A percentile compares a stretch with the other conserved stretches of the same genome.
phyloP scores from a whole-genome alignment of 2,113 vertebrate genomes.

The Noturus placidus region DNA sequence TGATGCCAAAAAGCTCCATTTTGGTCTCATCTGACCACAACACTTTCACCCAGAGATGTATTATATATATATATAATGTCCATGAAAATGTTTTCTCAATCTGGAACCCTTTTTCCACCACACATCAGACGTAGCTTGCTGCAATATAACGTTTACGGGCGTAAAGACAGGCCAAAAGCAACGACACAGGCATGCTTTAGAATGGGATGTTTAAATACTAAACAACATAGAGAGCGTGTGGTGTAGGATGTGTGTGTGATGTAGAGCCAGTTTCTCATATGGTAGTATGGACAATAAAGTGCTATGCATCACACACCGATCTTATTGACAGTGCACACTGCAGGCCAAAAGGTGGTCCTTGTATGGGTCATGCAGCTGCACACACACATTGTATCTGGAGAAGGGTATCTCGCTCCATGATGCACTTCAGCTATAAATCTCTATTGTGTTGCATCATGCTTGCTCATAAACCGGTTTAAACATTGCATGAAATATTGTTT shows the following conservation, averaged over 20 bases:
- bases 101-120: constrained; percentile 21
- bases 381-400: constrained; percentile 20
- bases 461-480: not conserved
- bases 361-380: constrained; percentile 24
- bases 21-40: no score
- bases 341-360: constrained; percentile 12
- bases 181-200: constrained; percentile 13
- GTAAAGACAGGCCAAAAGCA: constrained; percentile 34
- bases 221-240: constrained; percentile 38
- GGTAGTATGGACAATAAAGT: constrained; percentile 42
- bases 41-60: no score
- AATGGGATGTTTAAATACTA: constrained; percentile 51
- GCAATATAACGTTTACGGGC: constrained; percentile 21
- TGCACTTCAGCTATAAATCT: not conserved
- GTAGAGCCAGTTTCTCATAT: constrained; percentile 31
- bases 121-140: constrained; percentile 21
- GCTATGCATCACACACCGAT: constrained; percentile 34
- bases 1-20: no score
- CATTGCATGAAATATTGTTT: not conserved
- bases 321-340: constrained; percentile 17
- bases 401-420: not conserved
- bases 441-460: not conserved
- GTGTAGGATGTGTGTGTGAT: constrained; percentile 49
- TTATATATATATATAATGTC: not conserved
- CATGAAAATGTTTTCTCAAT: constrained; percentile 39